Conservation (phyloP, 2,888 invertebrate genomes). For the Lycophotia porphyrea region DNA sequence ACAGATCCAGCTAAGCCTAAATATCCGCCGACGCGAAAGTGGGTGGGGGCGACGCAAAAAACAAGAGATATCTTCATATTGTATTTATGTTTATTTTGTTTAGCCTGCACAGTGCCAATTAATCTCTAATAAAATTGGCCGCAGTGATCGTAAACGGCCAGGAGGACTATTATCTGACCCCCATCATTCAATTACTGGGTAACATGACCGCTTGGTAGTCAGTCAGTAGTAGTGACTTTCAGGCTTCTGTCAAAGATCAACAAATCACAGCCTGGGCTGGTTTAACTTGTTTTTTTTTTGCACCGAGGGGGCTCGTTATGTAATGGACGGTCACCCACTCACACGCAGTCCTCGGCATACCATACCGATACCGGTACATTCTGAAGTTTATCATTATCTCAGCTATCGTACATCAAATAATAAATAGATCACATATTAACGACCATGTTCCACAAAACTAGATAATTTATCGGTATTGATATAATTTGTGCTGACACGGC, state of each 20-base stretch:
- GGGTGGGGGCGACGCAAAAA: no score
- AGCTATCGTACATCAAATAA: slow-evolving; percentile 13
- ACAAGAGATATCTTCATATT: no score
- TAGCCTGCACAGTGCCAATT: not conserved
- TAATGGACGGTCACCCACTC: not conserved
- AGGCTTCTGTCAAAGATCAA: not conserved
- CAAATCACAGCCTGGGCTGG: not conserved
- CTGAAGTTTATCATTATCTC: slow-evolving; percentile 11
- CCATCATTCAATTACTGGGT: not conserved
- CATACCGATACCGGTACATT: slow-evolving; percentile 1
- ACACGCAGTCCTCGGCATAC: not conserved
- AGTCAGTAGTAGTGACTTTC: not conserved
- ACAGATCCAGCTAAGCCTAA: no score
- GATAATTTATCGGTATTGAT: slow-evolving; percentile 62
- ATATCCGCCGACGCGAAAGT: no score
- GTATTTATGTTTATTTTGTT: no score
- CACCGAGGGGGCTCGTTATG: not conserved
- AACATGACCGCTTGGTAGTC: not conserved
- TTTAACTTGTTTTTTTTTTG: not conserved
- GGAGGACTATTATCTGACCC: not conserved
- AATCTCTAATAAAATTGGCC: not conserved
- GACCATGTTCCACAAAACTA: slow-evolving; percentile 66
- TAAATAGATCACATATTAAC: slow-evolving; percentile 40
- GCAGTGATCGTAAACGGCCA: not conserved
- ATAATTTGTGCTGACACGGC: slow-evolving; percentile 52